Evolutionary conservation across 1,140 invertebrate species (phyloP), one percentile per base, ranked within the genome.

Genomic region (Hypothenemus hampei): DNA sequence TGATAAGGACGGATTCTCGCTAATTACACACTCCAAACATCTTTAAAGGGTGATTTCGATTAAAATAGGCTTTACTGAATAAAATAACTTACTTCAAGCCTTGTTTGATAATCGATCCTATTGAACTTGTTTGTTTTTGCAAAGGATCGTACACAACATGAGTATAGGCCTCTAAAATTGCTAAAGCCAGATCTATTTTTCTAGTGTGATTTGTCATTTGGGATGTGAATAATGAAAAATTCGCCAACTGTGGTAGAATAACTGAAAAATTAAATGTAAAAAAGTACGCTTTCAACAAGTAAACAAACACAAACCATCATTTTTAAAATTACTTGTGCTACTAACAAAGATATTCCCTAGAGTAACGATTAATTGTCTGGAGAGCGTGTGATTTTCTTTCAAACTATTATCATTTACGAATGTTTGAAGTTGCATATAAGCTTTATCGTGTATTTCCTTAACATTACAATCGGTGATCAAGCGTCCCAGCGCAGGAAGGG

Each of bases 381-480:
- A 65, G 26, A 78, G 65, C 23, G 65, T 59, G 47, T 72, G 64
- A 46, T 75, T 73, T 16, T 72, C 77, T 36, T 70, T 64, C 33
- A 76, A 74, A 4, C 70, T 50, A 3, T 73, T 58, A 57, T 84
- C 81, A 59, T 76, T 74, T 35, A 81, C 67, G 31, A 85, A 82
- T 3, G 76, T 80, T 69, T 86, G 82, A n/a, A 87, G 67, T 62
- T 86, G 84, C 68, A 86, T 76, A 61, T 83, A 81, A 23, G 81
- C 81, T 71, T 86, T 84, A 61, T 87, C 84, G 44, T 82, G 74
- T 15, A 83, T 78, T 75, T 85, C 71, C 56, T 62, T 71, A 1
- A 72, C 64, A 40, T 65, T 77, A 26, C 80, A 78, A 40, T 79
- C 76, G 16, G 78, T 81, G 57, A 86, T 78, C n/a, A 86, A 72